phyloP scores from a whole-genome alignment of 2,797 vertebrate genomes.

The Pseudotriccus pelzelni region DNA sequence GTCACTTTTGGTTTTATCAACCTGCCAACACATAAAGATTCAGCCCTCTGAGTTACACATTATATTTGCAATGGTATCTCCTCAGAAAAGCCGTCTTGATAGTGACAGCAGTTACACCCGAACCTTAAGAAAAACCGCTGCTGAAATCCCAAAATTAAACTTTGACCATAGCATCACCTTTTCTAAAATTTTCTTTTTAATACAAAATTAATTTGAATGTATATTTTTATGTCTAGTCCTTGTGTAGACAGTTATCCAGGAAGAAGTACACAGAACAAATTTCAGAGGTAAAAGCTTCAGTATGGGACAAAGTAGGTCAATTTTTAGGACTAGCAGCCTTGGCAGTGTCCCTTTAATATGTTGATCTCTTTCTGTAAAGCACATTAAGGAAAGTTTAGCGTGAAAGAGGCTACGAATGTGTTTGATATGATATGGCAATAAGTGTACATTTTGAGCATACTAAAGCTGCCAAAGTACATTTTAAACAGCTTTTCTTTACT shows the following conservation, averaged over 20 bases:
- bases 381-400: slow-evolving; percentile 59
- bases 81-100: not conserved
- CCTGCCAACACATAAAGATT: not conserved
- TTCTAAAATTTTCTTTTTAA: not conserved
- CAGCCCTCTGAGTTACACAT: not conserved
- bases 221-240: not conserved
- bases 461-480: slow-evolving; percentile 52
- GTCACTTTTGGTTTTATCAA: not conserved
- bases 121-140: not conserved
- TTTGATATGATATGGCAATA: slow-evolving; percentile 68
- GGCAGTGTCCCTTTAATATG: slow-evolving; percentile 57
- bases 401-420: slow-evolving; percentile 67
- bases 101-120: not conserved
- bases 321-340: slow-evolving; percentile 56
- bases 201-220: not conserved
- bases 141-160: not conserved
- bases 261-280: not conserved
- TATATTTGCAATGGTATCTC: not conserved
- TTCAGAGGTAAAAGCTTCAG: not conserved
- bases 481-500: slow-evolving; percentile 58
- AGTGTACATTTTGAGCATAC: slow-evolving; percentile 64
- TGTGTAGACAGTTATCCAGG: not conserved
- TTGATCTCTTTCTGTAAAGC: slow-evolving; percentile 68
- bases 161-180: not conserved
- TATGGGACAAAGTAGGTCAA: slow-evolving; percentile 46